These are phyloP conservation scores for Xestia rhomboidea DNA, from an alignment of 2,888 invertebrate species.

Conservation along the genomic window DNA sequence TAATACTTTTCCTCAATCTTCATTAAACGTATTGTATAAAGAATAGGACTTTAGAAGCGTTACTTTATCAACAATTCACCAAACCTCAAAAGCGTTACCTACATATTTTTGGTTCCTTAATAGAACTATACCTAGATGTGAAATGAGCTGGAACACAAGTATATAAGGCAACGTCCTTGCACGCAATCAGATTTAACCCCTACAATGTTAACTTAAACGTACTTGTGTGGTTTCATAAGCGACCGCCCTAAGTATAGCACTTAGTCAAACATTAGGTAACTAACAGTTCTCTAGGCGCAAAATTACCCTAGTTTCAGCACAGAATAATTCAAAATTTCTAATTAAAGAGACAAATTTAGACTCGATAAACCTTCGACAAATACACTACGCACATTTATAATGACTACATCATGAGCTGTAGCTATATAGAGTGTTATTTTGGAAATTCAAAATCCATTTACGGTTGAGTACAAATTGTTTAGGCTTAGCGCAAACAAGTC, in stretches of 20 bases:
- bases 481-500: constrained; percentile 53
- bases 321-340: constrained; percentile 14
- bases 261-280: constrained; percentile 26
- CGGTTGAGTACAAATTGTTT: constrained; percentile 39
- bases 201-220: constrained; percentile 2
- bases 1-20: not conserved
- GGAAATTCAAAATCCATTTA: constrained; percentile 58
- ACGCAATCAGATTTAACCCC: not conserved
- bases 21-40: not conserved
- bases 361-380: constrained; percentile 27
- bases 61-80: not conserved
- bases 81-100: not conserved
- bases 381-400: constrained; percentile 28
- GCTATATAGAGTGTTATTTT: constrained; percentile 38
- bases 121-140: not conserved
- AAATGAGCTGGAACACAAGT: not conserved
- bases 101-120: not conserved
- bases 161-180: constrained; percentile 1
- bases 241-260: constrained; percentile 5
- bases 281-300: constrained; percentile 1
- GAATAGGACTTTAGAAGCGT: not conserved
- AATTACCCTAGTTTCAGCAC: constrained; percentile 17
- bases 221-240: constrained; percentile 14
- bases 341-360: constrained; percentile 23
- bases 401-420: constrained; percentile 28